Evolutionary conservation across 2,113 vertebrate genomes (phyloP), one percentile per base, ranked within the genome.

Genomic region (Pristiophorus japonicus): DNA sequence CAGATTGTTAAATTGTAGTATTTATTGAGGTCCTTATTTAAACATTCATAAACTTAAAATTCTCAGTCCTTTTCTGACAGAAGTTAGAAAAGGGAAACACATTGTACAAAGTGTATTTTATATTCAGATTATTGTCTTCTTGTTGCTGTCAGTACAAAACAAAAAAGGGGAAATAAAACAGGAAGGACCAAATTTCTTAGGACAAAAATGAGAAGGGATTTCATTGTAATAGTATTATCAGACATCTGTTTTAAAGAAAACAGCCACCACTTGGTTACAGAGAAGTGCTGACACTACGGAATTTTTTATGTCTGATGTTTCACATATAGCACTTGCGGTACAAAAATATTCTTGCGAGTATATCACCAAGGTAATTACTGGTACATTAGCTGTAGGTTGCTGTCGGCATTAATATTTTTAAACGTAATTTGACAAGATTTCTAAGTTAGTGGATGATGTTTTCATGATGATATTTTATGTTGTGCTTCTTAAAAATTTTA

Each of bases 121-220:
- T 94, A 94, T 27, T 47, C 66, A 70, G 66, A 94, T 94, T 70
- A 94, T 94, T 94, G 42, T 51, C 66, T 94, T 94, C 66, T 94
- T 30, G 65, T 34, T 94, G 93, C 93, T 94, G 93, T 94, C 93
- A 94, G 42, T 94, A 66, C 93, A 94, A 94, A 94, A 92, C 88
- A 92, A 94, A 94, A 94, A 94, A 94, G 66, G 93, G 93, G 93
- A 94, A 94, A 94, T 94, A 94, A 94, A 94, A 94, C 66, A 94
- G 93, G 93, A 94, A 94, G 93, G 12, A 94, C 65, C 66, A 94
- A 45, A 94, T 70, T 70, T 94, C 92, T 94, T 70, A 70, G 93
- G 93, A 70, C 66, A 94, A 94, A 94, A 94, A 94, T 94, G 93
- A 94, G 93, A 94, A 94, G 66, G 93, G 65, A 70, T 70, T 94